Base-by-base conservation (phyloP, 1,140 invertebrate genomes). In the Saxidomus purpurata region DNA sequence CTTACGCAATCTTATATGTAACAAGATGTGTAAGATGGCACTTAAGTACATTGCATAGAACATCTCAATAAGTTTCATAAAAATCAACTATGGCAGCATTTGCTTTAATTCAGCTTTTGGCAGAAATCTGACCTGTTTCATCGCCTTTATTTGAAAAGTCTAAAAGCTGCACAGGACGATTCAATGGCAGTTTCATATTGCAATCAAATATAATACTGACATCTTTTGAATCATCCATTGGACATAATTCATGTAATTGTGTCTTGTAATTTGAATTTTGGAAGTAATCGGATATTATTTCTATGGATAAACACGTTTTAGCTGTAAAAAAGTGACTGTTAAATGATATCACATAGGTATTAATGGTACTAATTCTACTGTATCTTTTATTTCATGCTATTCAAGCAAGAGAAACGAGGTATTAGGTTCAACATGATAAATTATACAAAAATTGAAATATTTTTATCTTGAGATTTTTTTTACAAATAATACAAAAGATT, bases 171-270 rank as follows among this genome's bases (percentile, higher is more conserved):
- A 38, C 13, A 22, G 36, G 8, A 43, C 15, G n/a, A 74, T 74
- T 74, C 69, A 74, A 47, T 34, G 17, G 31, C 25, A 77, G 38
- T 47, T 28, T 77, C 74, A 52, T 47, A 77, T 77, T 77, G 74
- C 74, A 77, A 77, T 77, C 38, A 77, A 52, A 77, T 15, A 52
- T 77, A n/a, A 77, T 77, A 25, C 40, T 77, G 74, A 77, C 74
- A 77, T 47, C 40, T 77, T 77, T 47, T 77, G 22, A 77, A 47
- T 47, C 25, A 47, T 13, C 25, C 25, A 52, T 49, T 40, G 74
- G 74, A 77, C 43, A 40, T 49, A 77, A 77, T 52, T 77, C 25
- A 15, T 49, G 40, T 77, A 77, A 77, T 52, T 77, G 25, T 49
- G 74, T 49, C 25, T 19, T 34, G 28, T 47, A 77, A 52, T 1